Evolutionary conservation across 2,888 invertebrate genomes (phyloP), one percentile per base, ranked within the genome.

Genomic region (Ernsta delagoae): DNA sequence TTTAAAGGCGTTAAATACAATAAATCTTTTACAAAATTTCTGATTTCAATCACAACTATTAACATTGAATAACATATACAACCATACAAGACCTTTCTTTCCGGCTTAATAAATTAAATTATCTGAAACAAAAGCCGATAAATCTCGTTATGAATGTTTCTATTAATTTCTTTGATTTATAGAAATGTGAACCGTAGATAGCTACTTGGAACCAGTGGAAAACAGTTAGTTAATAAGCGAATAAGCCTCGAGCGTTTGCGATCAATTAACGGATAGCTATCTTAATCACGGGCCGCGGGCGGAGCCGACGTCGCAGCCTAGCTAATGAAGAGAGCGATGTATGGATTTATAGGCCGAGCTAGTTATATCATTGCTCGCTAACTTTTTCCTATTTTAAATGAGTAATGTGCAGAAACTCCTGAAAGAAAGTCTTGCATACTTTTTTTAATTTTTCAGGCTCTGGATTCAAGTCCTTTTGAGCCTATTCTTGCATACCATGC

Each of bases 181-280:
- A 12, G 60, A 59, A 59, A 50, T 50, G 16, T 50, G 16, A 34
- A 9, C 31, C 39, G 24, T 36, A 43, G 16, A 8, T 24, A 8
- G 65, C 59, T 43, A 60, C 59, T 8, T 41, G 45, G 50, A 63
- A 53, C 61, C 16, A 16, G 34, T 9, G 8, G 36, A n/a, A 57
- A 64, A 69, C 72, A 68, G 72, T 72, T 71, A 70, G 67, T 66
- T 70, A 72, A 70, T 72, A 70, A 70, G 72, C 71, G 70, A 66
- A 65, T 45, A 60, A 48, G 69, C 67, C 62, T 45, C 56, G 57
- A 56, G 72, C 70, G 50, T 57, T 63, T 65, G 70, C 68, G 73
- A 68, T 73, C 71, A 71, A 73, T 73, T 73, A 73, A 71, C 57
- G 54, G 72, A 71, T 73, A 71, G 66, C 9, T 24, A 53, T 66